Base-by-base conservation (phyloP, 2,113 vertebrate genomes). In the Macaca mulatta region DNA sequence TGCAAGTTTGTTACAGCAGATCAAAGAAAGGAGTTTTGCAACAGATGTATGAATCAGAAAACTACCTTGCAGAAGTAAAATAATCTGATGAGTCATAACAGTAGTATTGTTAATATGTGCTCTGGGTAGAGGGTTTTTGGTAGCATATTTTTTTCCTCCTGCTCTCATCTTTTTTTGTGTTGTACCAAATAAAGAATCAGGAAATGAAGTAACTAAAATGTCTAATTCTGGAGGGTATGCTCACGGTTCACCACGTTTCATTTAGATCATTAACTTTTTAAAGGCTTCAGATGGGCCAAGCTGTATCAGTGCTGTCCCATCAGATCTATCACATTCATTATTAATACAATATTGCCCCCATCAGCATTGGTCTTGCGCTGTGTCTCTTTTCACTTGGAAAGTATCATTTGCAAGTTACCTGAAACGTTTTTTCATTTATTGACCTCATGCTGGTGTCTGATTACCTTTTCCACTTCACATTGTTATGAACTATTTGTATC, bases 381-480 rank as follows among this genome's bases (percentile, higher is more conserved):
- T 98, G 98, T 99, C 97, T 98, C 99, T 99, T 98, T 99, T 98
- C 84, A 92, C 98, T 97, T 98, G 98, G 98, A 97, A 97, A 98
- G 90, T 98, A 98, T 98, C 97, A 98, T 99, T 99, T 98, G 99
- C 92, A 95, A 98, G 98, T 97, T 99, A 99, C 98, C 98, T 98
- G 99, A 98, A 99, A 95, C 0, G 86, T 89, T 97, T 95, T 97
- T 97, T 98, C 82, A 96, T 97, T 98, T 98, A 97, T 97, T 98
- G 95, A 98, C 98, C 98, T 98, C 93, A 97, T 97, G 96, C 89
- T 86, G 97, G 99, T 98, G 97, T 99, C 98, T 98, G 79, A 98
- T 99, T 99, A 99, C 99, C 8, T 97, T 99, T 99, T 99, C 98
- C 97, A 98, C 82, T 98, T 98, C 27, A 95, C 90, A 79, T 96